A percentile compares a stretch with the other conserved stretches of the same genome.
Evolutionary conservation across 2,797 vertebrate species (phyloP).

Genomic region (Carcharodon carcharias): DNA sequence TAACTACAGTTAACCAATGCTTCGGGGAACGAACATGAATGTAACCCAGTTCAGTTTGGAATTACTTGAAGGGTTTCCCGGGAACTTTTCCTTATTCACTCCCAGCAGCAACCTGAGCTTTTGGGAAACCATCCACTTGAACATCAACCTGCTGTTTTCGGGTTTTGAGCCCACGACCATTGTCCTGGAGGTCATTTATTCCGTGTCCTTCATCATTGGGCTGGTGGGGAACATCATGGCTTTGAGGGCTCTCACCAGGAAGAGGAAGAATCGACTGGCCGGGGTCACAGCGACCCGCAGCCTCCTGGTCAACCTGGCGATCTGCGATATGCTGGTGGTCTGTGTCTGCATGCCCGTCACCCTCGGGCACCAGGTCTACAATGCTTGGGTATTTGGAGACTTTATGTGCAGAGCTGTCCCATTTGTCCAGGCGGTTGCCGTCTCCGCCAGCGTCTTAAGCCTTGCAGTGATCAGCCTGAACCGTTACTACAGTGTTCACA

Average conservation of each 20-base stretch:
- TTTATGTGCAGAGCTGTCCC: conserved; percentile 56
- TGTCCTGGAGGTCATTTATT: conserved; percentile 53
- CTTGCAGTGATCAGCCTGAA: conserved; percentile 56
- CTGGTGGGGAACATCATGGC: conserved; percentile 56
- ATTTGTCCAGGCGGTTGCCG: conserved; percentile 58
- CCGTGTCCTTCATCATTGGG: conserved; percentile 52
- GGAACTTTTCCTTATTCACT: conserved; percentile 48
- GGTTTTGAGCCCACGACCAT: conserved; percentile 56
- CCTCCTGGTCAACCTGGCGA: conserved; percentile 55
- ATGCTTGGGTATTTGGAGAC: conserved; percentile 57
- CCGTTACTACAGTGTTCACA: conserved; percentile 58
- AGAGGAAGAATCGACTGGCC: conserved; percentile 48
- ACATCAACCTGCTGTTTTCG: conserved; percentile 51
- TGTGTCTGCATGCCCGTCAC: conserved; percentile 60
- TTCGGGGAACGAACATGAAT: conserved; percentile 46
- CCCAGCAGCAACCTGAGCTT: conserved; percentile 45
- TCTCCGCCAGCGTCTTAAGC: conserved; percentile 58
- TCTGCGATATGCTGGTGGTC: conserved; percentile 61
- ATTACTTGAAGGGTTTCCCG: conserved; percentile 46
- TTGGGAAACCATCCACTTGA: conserved; percentile 44
- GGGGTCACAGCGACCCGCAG: conserved; percentile 52
- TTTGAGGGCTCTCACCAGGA: conserved; percentile 49
- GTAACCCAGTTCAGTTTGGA: conserved; percentile 45
- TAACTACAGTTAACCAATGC: not conserved
- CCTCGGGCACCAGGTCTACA: conserved; percentile 55